Evolutionary conservation across 2,888 invertebrate genomes (phyloP), one percentile per base, ranked within the genome.

Genomic region (Lasiommata megera): DNA sequence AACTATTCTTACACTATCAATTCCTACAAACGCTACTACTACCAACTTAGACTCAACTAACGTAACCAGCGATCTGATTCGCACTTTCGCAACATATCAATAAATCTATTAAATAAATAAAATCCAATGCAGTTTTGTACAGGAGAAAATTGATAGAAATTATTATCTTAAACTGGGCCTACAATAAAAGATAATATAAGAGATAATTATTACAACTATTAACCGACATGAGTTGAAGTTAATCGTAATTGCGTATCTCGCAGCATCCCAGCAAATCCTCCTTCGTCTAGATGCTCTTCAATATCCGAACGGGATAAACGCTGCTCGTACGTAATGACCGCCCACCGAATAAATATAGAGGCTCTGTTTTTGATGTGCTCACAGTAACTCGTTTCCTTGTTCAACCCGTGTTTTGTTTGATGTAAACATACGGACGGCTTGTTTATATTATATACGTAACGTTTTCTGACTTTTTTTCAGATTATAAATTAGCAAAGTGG

Each of bases 221-320:
- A 51, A 51, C 51, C 28, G 51, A 51, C 51, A 38, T 38, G 48
- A 11, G 14, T 28, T 11, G 23, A 29, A 11, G 28, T 38, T 56
- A 50, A 60, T 60, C 60, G 53, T 60, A 60, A 60, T 60, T 60
- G 60, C 54, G 46, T 23, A 60, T 60, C 60, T 46, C 28, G 50
- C 29, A 56, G 56, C 56, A 44, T 54, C 57, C 56, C 50, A 50
- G 50, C 60, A 60, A 57, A 51, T 60, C 54, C 57, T 38, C 53
- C 48, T 48, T 54, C 54, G 48, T 54, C 51, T 54, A 43, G 51
- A 61, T 46, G 34, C 23, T 46, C 61, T 41, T 36, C 54, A 52
- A 57, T 57, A 54, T 54, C 16, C 38, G 40, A 40, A 52, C 57
- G 52, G 57, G 52, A 57, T 57, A 61, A 58, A 58, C 51, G 58